These are phyloP conservation scores for Coptodon rendalli DNA, from an alignment of 2,113 vertebrate genomes.

Conservation along the genomic window DNA sequence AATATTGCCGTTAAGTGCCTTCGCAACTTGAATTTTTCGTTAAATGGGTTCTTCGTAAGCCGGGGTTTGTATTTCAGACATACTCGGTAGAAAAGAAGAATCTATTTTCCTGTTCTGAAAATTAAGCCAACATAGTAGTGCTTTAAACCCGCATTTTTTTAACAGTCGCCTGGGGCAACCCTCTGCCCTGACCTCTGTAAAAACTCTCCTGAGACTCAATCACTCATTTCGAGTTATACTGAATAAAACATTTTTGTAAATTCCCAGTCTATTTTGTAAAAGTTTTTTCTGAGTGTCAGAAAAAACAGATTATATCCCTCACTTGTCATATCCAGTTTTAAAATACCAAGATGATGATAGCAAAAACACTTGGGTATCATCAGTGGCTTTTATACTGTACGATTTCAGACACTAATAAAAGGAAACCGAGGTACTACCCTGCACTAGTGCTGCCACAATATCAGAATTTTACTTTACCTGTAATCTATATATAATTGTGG, in stretches of 20 bases:
- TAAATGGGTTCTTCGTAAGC: too few relatives aligned
- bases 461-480: not conserved
- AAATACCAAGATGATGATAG: not conserved
- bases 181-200: not conserved
- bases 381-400: not conserved
- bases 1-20: too few relatives aligned
- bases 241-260: not conserved
- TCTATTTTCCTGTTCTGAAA: not conserved
- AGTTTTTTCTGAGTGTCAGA: not conserved
- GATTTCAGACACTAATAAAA: not conserved
- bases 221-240: not conserved
- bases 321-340: not conserved
- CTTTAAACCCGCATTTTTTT: not conserved
- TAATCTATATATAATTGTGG: not conserved
- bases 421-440: not conserved
- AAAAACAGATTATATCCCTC: not conserved
- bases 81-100: not conserved
- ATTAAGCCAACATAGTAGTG: not conserved
- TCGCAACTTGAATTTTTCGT: too few relatives aligned
- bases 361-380: not conserved
- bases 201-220: not conserved
- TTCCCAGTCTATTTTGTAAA: not conserved
- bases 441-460: not conserved
- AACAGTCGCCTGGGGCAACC: not conserved
- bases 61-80: not conserved